phyloP scores from a whole-genome alignment of 2,113 vertebrate genomes.

The Platycercus adscitus region DNA sequence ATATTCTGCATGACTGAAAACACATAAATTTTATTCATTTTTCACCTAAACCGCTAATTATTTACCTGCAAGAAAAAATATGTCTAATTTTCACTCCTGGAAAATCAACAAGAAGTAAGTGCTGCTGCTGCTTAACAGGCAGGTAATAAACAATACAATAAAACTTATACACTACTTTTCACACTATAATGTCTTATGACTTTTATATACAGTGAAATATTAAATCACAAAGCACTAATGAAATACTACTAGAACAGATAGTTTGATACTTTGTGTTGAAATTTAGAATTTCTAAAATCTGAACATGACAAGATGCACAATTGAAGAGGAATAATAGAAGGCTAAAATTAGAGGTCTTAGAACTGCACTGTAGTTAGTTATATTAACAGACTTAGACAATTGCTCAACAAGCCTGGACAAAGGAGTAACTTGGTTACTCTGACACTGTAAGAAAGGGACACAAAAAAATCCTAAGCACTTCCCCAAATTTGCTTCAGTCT shows the following conservation, averaged over 20 bases:
- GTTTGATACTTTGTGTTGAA: not conserved
- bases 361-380: not conserved
- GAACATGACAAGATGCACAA: not conserved
- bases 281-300: constrained; percentile 15
- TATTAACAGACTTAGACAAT: not conserved
- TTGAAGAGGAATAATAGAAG: not conserved
- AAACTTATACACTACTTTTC: not conserved
- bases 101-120: constrained; percentile 48
- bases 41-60: constrained; percentile 58
- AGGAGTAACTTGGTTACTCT: not conserved
- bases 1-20: constrained; percentile 17
- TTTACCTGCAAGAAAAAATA: constrained; percentile 64
- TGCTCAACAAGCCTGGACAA: not conserved
- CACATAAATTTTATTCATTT: constrained; percentile 28
- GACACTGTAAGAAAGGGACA: not conserved
- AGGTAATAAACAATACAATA: constrained; percentile 1
- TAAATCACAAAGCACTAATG: not conserved
- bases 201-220: not conserved
- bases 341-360: not conserved
- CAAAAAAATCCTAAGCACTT: not conserved
- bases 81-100: constrained; percentile 62
- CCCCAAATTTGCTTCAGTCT: not conserved
- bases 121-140: not conserved
- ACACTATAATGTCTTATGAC: not conserved
- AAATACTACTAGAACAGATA: not conserved